Conservation (phyloP, 2,888 invertebrate genomes). For the Gandaritis pyraliata region DNA sequence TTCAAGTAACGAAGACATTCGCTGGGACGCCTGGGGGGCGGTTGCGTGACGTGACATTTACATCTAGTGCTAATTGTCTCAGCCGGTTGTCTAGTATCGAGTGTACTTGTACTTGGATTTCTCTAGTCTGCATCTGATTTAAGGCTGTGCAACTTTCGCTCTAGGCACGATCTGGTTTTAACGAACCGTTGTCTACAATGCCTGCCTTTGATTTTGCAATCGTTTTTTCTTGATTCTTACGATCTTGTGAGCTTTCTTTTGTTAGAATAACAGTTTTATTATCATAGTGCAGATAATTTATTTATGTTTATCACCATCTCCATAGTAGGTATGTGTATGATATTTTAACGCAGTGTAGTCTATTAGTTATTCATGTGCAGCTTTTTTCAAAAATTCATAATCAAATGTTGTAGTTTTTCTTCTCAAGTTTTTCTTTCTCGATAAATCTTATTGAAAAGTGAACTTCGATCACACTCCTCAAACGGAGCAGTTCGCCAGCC, state of each 20-base stretch:
- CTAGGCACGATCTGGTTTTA: constrained; percentile 71
- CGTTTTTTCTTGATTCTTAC: constrained; percentile 39
- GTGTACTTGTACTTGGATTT: constrained; percentile 64
- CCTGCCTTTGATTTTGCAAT: constrained; percentile 43
- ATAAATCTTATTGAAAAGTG: constrained; percentile 30
- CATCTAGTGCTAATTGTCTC: constrained; percentile 72
- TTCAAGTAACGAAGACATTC: constrained; percentile 38
- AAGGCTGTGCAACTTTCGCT: constrained; percentile 72
- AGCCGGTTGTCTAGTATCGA: constrained; percentile 65
- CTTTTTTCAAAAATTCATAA: no score
- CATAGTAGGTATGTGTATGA: no score
- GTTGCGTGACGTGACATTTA: constrained; percentile 80
- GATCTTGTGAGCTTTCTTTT: background rate
- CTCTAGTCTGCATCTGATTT: constrained; percentile 74
- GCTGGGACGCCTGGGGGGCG: constrained; percentile 46
- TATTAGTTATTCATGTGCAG: no score
- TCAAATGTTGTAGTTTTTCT: no score
- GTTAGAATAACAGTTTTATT: no score
- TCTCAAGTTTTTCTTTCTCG: background rate
- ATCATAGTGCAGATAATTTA: no score
- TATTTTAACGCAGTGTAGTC: no score
- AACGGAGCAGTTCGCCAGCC: constrained; percentile 51
- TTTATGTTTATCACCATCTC: no score
- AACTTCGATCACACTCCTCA: constrained; percentile 47
- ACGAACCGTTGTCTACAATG: constrained; percentile 50